These are phyloP conservation scores for Pitta sordida DNA, from an alignment of 2,113 vertebrate species.

Conservation along the genomic window DNA sequence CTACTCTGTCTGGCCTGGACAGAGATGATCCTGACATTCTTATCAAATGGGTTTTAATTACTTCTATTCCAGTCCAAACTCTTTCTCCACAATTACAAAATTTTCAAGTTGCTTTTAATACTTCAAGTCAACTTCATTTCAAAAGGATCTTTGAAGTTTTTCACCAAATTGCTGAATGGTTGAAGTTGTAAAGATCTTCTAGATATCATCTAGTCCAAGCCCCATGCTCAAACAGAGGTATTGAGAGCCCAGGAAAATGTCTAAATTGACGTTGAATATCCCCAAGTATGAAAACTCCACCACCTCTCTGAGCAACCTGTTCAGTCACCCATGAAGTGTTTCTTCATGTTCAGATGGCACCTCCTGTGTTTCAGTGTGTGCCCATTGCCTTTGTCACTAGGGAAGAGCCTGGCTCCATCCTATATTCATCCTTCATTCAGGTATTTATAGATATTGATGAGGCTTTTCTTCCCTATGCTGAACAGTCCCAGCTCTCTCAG, in stretches of 20 bases:
- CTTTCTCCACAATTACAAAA: background rate
- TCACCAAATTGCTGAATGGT: background rate
- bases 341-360: background rate
- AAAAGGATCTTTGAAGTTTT: background rate
- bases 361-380: background rate
- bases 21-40: background rate
- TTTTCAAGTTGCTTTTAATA: background rate
- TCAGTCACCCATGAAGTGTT: background rate
- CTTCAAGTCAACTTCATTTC: background rate
- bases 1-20: background rate
- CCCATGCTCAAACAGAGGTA: background rate
- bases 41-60: background rate
- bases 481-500: background rate
- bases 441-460: background rate
- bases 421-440: background rate
- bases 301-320: background rate
- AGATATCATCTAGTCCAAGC: background rate
- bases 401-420: background rate
- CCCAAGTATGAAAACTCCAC: background rate
- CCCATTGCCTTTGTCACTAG: background rate
- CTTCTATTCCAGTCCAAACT: background rate
- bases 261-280: background rate
- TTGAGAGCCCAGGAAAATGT: background rate
- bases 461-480: background rate
- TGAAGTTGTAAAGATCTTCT: background rate